Percentiles rank a stretch among this genome's conserved stretches.
phyloP scores from a whole-genome alignment of 2,888 invertebrate genomes.

The Trissolcus brochymenae region DNA sequence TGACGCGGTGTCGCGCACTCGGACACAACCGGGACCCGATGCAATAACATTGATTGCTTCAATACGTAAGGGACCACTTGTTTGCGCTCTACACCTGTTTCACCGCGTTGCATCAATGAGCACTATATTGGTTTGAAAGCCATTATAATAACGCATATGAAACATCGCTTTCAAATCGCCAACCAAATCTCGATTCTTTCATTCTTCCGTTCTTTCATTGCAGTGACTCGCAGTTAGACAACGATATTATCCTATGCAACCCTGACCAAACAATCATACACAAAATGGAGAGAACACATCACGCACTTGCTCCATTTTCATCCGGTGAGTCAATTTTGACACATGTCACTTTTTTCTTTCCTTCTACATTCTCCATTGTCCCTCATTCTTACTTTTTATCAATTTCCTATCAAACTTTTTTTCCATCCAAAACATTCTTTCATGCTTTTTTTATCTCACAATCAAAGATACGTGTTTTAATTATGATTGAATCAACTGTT shows the following conservation, averaged over 20 bases:
- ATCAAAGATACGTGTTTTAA: not conserved
- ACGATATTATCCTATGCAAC: not conserved
- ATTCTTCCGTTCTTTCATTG: conserved; percentile 5
- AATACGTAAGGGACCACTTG: conserved; percentile 16
- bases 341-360: not conserved
- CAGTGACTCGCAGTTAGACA: conserved; percentile 19
- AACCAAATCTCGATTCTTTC: not conserved
- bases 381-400: not conserved
- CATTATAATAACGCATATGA: not conserved
- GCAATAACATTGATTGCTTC: conserved; percentile 22
- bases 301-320: conserved; percentile 48
- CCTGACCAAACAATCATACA: conserved; percentile 29
- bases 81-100: conserved; percentile 13
- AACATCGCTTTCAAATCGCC: not conserved
- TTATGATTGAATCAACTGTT: not conserved
- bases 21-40: conserved; percentile 15
- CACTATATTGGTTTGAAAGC: not conserved
- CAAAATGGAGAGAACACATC: conserved; percentile 49
- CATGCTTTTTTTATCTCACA: conserved; percentile 2
- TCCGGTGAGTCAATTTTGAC: conserved; percentile 37
- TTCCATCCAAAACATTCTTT: not conserved
- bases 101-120: not conserved
- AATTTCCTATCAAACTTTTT: not conserved
- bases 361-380: not conserved
- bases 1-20: conserved; percentile 14